Evolutionary conservation across 1,140 invertebrate genomes (phyloP).

Genomic region (Lycorma delicatula): DNA sequence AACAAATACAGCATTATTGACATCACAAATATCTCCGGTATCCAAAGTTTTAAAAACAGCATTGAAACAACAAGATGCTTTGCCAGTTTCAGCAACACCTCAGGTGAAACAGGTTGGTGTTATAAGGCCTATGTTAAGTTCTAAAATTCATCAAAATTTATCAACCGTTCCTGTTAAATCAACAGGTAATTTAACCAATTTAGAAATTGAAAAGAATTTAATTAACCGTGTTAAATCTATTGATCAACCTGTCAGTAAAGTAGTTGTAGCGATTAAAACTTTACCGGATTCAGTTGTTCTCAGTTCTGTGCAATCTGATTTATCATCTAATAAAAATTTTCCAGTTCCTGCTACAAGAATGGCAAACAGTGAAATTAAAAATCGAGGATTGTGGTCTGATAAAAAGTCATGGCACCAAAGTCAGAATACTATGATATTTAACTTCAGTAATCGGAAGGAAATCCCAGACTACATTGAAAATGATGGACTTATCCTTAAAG

Average conservation of each 20-base stretch:
- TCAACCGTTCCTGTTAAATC: slow-evolving; percentile 26
- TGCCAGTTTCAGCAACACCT: slow-evolving; percentile 25
- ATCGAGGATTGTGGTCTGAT: slow-evolving; percentile 41
- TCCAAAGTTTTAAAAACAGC: too few relatives aligned
- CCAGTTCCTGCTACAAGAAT: background rate
- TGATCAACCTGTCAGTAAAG: slow-evolving; percentile 44
- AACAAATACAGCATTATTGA: slow-evolving; percentile 19
- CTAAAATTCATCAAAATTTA: slow-evolving; percentile 28
- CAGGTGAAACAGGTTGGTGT: slow-evolving; percentile 49
- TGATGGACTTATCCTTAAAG: slow-evolving; percentile 64
- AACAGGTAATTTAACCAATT: slow-evolving; percentile 44
- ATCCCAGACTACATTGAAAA: slow-evolving; percentile 86
- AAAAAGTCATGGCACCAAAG: slow-evolving; percentile 46
- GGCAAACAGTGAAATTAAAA: slow-evolving; percentile 17
- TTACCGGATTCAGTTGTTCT: slow-evolving; percentile 18
- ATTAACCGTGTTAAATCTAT: slow-evolving; percentile 57
- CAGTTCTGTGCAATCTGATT: slow-evolving; percentile 15
- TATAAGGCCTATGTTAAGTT: slow-evolving; percentile 48
- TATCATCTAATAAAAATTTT: slow-evolving; percentile 10
- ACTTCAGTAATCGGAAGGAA: slow-evolving; percentile 72
- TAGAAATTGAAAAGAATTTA: slow-evolving; percentile 60
- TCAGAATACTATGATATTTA: slow-evolving; percentile 70
- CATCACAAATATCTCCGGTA: slow-evolving; percentile 1
- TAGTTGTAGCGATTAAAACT: slow-evolving; percentile 39
- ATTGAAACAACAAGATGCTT: too few relatives aligned